phyloP scores from a whole-genome alignment of 2,113 vertebrate species.

The Propithecus coquereli region DNA sequence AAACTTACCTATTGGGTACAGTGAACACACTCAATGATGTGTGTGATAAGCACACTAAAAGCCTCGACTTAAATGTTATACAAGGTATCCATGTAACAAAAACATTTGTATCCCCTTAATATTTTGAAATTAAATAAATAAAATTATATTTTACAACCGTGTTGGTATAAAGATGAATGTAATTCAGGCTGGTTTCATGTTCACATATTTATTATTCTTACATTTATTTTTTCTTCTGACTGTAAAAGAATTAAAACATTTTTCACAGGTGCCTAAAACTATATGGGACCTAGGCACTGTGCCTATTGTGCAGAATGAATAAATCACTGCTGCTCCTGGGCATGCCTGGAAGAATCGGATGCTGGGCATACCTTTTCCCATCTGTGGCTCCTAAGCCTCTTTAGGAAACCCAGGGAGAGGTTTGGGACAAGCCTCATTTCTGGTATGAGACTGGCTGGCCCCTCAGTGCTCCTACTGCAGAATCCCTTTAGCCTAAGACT shows the following conservation, averaged over 20 bases:
- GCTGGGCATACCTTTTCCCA: background rate
- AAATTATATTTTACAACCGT: conserved; percentile 8
- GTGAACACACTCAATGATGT: too few relatives aligned
- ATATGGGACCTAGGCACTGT: background rate
- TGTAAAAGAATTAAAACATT: conserved; percentile 21
- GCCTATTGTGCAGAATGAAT: background rate
- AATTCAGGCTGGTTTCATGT: background rate
- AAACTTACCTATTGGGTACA: too few relatives aligned
- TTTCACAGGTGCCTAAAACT: background rate
- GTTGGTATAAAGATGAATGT: background rate
- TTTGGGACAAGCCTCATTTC: background rate
- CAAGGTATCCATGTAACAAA: too few relatives aligned
- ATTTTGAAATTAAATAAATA: too few relatives aligned
- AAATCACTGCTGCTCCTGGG: background rate
- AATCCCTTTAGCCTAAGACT: background rate
- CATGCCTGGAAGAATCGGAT: background rate
- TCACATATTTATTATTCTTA: background rate
- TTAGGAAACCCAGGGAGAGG: background rate
- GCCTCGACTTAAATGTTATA: too few relatives aligned
- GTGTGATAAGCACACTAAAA: too few relatives aligned
- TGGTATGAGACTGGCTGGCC: background rate
- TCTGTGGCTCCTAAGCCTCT: background rate
- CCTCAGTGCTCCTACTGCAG: background rate
- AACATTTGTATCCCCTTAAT: too few relatives aligned
- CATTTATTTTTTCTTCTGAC: background rate